Conservation (phyloP, 2,113 vertebrate genomes). For the Tonatia bakeri region DNA sequence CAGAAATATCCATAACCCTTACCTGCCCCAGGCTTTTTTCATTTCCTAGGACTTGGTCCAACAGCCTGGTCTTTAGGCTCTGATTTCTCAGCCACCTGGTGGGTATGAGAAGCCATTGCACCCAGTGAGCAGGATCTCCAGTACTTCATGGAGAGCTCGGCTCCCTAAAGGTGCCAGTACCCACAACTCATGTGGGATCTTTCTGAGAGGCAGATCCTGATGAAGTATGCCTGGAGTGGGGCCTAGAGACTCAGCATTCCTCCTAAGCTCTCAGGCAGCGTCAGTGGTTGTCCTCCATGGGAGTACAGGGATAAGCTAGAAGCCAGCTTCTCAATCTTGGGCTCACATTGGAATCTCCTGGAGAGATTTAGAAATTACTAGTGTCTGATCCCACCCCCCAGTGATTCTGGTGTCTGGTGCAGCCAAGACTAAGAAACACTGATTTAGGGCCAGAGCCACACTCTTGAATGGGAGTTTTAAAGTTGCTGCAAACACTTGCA, state of each 20-base stretch:
- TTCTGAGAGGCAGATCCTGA: neutral
- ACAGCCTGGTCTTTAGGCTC: neutral
- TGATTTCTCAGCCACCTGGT: constrained; percentile 23
- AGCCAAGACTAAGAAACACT: neutral
- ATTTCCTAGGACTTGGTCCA: neutral
- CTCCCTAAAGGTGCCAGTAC: neutral
- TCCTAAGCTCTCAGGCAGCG: neutral
- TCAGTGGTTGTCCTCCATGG: neutral
- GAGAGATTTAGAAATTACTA: neutral
- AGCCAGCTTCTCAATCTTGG: neutral
- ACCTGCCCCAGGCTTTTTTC: neutral
- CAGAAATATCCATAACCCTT: neutral
- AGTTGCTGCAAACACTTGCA: neutral
- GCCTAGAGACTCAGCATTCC: neutral
- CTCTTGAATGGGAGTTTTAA: neutral
- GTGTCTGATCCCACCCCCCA: neutral
- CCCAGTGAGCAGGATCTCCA: neutral
- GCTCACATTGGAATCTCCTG: neutral
- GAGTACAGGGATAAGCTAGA: neutral
- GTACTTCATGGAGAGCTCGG: neutral
- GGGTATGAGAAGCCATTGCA: neutral
- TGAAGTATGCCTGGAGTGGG: neutral
- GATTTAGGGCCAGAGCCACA: neutral
- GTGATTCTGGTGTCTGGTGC: neutral
- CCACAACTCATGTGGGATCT: neutral